A percentile compares a stretch with the other conserved stretches of the same genome.
phyloP scores from a whole-genome alignment of 2,113 vertebrate species.

The Dasyurus viverrinus region DNA sequence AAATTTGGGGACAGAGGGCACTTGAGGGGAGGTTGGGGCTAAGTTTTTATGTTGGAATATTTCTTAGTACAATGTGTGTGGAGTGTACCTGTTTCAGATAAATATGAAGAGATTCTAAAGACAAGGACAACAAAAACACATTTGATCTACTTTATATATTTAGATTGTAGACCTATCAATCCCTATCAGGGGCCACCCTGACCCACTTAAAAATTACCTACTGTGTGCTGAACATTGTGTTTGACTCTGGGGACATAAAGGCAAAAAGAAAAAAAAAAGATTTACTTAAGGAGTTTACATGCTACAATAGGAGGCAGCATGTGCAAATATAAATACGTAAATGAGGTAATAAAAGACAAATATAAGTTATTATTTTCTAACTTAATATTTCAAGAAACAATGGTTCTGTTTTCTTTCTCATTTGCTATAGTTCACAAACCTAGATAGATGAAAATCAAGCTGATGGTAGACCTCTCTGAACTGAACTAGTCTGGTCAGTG shows the following conservation, averaged over 20 bases:
- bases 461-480: background rate
- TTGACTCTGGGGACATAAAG: background rate
- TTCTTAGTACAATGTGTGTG: background rate
- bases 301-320: no score
- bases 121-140: background rate
- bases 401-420: no score
- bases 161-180: background rate
- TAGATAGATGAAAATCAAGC: background rate
- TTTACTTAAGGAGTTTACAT: no score
- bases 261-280: background rate
- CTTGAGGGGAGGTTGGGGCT: background rate
- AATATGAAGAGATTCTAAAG: background rate
- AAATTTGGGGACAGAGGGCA: background rate
- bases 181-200: background rate
- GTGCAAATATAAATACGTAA: no score
- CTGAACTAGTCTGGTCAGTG: background rate
- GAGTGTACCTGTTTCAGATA: background rate
- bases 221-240: background rate
- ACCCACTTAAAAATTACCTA: background rate
- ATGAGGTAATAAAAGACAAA: background rate
- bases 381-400: background rate
- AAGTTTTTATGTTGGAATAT: background rate
- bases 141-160: background rate
- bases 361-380: background rate
- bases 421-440: no score